Evolutionary conservation across 2,113 vertebrate species (phyloP), one percentile per base, ranked within the genome.

Genomic region (Centrocercus urophasianus): DNA sequence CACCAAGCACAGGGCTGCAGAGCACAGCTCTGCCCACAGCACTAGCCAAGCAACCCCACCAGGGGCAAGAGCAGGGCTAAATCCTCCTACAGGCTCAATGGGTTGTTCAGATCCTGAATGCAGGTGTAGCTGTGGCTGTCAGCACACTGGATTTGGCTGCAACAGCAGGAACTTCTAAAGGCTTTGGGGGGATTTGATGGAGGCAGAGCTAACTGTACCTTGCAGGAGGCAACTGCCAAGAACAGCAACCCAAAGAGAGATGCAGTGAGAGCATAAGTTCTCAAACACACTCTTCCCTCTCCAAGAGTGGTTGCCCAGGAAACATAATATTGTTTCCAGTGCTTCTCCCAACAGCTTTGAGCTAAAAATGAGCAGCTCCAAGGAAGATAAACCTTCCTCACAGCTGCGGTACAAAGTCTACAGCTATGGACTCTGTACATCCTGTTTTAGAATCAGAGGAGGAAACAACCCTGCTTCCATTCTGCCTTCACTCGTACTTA

Each of bases 241-340:
- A 43, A 71, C 73, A 75, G 85, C 65, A 86, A 69, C 25, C 69
- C 88, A 74, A 94, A 91, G 50, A 88, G 82, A 74, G 75, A 54
- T 56, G 70, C 80, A 88, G 76, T 43, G 45, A 66, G 52, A 91
- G n/a, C 73, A 88, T 59, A 84, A 86, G 54, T 70, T 91, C 75
- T 80, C 72, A 32, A 94, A 89, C 17, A n/a, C 40, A 16, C 17
- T 64, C 61, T 87, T 92, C 70, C 45, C 59, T 84, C 63, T 87
- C 56, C 40, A 72, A 90, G 65, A 94, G 15, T 25, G 70, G 93
- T 88, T 95, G 77, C 90, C 92, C 69, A 82, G 93, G 95, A 92
- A 95, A 95, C 92, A 60, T 13, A 34, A 80, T 83, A 96, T 71
- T 96, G 76, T 88, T 94, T 83, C 83, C 48, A 81, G 25, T 72